Base-by-base conservation (phyloP, 1,140 invertebrate genomes). In the Antheraea pernyi region DNA sequence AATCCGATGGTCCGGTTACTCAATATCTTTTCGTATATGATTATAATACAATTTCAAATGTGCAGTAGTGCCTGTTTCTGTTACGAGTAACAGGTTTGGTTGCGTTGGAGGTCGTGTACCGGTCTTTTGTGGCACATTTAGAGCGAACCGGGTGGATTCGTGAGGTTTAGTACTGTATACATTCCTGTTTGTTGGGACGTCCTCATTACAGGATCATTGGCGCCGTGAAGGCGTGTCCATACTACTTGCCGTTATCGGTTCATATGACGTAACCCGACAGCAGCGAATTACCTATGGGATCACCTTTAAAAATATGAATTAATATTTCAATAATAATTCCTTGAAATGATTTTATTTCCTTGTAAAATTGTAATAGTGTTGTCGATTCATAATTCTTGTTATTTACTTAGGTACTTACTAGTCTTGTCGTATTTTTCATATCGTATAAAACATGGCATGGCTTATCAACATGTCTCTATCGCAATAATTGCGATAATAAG, bases 71-170 rank as follows among this genome's bases (percentile, higher is more conserved):
- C 68, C 71, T 73, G 80, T 84, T 89, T 85, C 72, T 81, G 81
- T 85, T 85, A 81, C 80, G 82, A 76, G 83, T 91, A 91, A 91
- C 89, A 89, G 89, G 89, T 91, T 91, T 91, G 75, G 74, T 84
- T 85, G 83, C 81, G 83, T 85, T 82, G 85, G 88, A 89, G 87
- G 89, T 86, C 89, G 85, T 74, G 74, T 86, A 85, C 83, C 83
- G 84, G 84, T 85, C 82, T 86, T 81, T 80, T 84, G 83, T 85
- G 75, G 81, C 86, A 88, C 83, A 91, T 89, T 85, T 87, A 82
- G 80, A 85, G 81, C 74, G 79, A 80, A 78, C 82, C 79, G 84
- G 76, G 79, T 72, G 74, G 79, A 79, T 68, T 77, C 73, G 79
- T 81, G 80, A 76, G 76, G 79, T 77, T 74, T 78, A 81, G 74